Evolutionary conservation across 2,797 vertebrate genomes (phyloP).

Genomic region (Spinus pinus): DNA sequence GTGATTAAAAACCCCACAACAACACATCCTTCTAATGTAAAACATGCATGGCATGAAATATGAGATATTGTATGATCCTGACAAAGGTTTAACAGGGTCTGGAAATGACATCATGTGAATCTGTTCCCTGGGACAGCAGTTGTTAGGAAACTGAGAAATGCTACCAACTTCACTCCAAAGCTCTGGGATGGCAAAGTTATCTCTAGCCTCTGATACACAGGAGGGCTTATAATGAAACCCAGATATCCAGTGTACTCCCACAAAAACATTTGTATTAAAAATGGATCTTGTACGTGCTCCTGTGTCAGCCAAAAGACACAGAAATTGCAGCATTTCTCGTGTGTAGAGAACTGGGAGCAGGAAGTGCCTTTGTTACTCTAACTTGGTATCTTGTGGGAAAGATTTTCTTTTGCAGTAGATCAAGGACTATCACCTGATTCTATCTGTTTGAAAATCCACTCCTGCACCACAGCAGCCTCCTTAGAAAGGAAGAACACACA

Average conservation of each 20-base stretch:
- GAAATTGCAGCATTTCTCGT: neutral
- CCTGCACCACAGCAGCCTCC: neutral
- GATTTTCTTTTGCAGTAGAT: neutral
- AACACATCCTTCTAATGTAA: neutral
- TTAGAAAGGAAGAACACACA: neutral
- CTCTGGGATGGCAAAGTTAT: neutral
- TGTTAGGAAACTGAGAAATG: neutral
- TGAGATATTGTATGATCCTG: neutral
- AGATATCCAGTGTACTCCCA: neutral
- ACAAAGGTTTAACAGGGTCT: neutral
- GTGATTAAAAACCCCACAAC: neutral
- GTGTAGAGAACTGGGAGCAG: neutral
- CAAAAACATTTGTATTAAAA: neutral
- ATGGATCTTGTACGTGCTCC: neutral
- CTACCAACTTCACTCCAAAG: neutral
- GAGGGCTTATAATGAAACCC: neutral
- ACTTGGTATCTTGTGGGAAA: neutral
- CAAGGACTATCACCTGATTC: neutral
- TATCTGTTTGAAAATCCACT: neutral
- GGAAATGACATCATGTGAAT: neutral
- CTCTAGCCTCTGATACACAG: neutral
- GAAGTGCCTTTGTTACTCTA: neutral
- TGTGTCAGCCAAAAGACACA: neutral
- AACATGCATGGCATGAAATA: neutral
- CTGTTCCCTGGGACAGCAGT: neutral